Conservation (phyloP, 2,888 invertebrate species). For the Idaea straminata region DNA sequence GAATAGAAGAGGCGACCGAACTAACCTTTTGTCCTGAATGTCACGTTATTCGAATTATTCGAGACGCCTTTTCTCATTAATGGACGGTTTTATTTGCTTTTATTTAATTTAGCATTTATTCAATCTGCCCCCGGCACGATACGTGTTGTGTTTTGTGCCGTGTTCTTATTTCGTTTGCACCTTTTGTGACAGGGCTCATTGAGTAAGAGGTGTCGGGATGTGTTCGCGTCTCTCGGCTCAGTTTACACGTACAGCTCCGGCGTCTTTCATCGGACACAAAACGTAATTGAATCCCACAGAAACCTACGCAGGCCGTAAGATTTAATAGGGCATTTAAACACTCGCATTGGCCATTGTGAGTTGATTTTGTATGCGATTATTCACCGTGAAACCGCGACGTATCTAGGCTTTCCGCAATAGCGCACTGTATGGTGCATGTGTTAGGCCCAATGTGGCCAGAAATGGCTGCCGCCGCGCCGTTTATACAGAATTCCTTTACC, state of each 20-base stretch:
- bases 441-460: constrained; percentile 58
- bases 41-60: constrained; percentile 66
- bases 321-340: constrained; percentile 81
- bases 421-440: constrained; percentile 45
- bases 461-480: constrained; percentile 46
- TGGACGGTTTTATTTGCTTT: constrained; percentile 75
- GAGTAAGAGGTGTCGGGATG: constrained; percentile 79
- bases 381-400: constrained; percentile 67
- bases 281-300: constrained; percentile 80
- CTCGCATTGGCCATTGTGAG: constrained; percentile 78
- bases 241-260: constrained; percentile 73
- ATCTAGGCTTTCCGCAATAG: constrained; percentile 67
- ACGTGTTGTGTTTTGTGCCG: constrained; percentile 57
- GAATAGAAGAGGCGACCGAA: constrained; percentile 31
- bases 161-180: constrained; percentile 71
- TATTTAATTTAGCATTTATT: constrained; percentile 80
- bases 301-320: constrained; percentile 77
- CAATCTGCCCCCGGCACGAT: constrained; percentile 73
- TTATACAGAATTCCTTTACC: constrained; percentile 43
- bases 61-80: constrained; percentile 71
- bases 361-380: constrained; percentile 76
- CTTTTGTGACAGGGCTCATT: constrained; percentile 78
- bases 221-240: constrained; percentile 69
- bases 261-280: constrained; percentile 78
- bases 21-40: constrained; percentile 58